Base-by-base conservation (phyloP, 1,140 invertebrate genomes). In the Cepaea nemoralis region DNA sequence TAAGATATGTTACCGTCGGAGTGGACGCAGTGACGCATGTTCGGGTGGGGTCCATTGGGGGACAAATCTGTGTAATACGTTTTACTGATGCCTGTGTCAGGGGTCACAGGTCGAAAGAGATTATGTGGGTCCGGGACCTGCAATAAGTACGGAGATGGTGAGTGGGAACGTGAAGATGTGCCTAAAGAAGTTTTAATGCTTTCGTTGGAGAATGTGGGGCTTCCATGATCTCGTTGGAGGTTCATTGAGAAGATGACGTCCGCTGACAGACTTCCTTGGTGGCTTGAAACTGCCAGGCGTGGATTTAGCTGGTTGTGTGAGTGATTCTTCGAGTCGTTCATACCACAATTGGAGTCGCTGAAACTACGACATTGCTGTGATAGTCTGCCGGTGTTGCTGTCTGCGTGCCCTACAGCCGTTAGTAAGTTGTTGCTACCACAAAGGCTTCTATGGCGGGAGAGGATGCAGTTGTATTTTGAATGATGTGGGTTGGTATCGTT, bases 1-100 rank as follows among this genome's bases (percentile, higher is more conserved):
- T 80, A 80, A 16, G 69, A n/a, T 1, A 80, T 66, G 37, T 80
- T 80, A 14, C 67, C 55, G 33, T 80, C 78, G 0, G 78, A 80
- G 42, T 39, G 67, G 22, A 71, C 67, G 27, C 33, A 80, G 14
- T 55, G 78, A 12, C 77, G 77, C 24, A 69, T 69, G 24, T 3
- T 22, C 1, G 59, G 12, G 27, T 79, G 77, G 27, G 3, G 0
- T 69, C 31, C 42, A 39, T 12, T 79, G 40, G 14, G 45, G 40
- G 12, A 39, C 1, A 33, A 31, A n/a, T 31, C n/a, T 0, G 24
- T 45, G 14, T 35, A 14, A 37, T 24, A 45, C 45, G 8, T 48
- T 8, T 63, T 63, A 31, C 33, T 63, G 59, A 16, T 16, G 27
- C 59, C 59, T 31, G 3, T 31, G 27, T 80, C 69, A 55, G 67